phyloP scores from a whole-genome alignment of 2,797 vertebrate species.

The Arnoldichthys spilopterus region DNA sequence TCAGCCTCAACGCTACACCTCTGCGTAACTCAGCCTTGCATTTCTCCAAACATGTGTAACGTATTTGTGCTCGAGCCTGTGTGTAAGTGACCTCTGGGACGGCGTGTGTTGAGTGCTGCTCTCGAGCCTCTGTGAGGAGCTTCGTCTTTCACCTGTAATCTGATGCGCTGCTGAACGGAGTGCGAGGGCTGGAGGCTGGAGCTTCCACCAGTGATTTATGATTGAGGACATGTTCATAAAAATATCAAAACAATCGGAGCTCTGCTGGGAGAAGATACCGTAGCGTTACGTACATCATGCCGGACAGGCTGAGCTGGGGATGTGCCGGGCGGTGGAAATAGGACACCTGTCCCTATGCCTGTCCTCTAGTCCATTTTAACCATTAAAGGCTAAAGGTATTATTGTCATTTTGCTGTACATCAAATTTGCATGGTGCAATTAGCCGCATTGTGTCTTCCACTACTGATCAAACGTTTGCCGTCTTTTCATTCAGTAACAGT shows the following conservation, averaged over 20 bases:
- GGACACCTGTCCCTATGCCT: slow-evolving; percentile 60
- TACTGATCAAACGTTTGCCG: too few relatives aligned
- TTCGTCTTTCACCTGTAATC: slow-evolving; percentile 80
- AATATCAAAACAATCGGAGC: slow-evolving; percentile 85
- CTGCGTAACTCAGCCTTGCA: neutral
- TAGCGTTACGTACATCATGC: slow-evolving; percentile 79
- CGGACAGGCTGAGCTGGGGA: slow-evolving; percentile 72
- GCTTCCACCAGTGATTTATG: slow-evolving; percentile 79
- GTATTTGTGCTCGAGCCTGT: slow-evolving; percentile 38
- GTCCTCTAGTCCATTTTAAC: slow-evolving; percentile 63
- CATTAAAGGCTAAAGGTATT: slow-evolving; percentile 11
- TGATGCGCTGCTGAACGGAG: slow-evolving; percentile 65
- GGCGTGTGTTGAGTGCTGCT: slow-evolving; percentile 29
- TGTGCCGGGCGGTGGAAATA: slow-evolving; percentile 59
- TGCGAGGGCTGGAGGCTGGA: slow-evolving; percentile 62
- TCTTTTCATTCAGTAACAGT: too few relatives aligned
- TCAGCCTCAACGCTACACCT: neutral
- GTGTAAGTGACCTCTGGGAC: slow-evolving; percentile 38
- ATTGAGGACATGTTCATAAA: slow-evolving; percentile 85
- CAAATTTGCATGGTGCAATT: slow-evolving; percentile 21
- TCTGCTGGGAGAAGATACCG: slow-evolving; percentile 80
- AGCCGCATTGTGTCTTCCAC: too few relatives aligned
- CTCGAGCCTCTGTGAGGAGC: slow-evolving; percentile 63
- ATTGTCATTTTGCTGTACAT: neutral
- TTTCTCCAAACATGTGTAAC: neutral